These are phyloP conservation scores for Myathropa florea DNA, from an alignment of 2,888 invertebrate genomes.

Conservation along the genomic window DNA sequence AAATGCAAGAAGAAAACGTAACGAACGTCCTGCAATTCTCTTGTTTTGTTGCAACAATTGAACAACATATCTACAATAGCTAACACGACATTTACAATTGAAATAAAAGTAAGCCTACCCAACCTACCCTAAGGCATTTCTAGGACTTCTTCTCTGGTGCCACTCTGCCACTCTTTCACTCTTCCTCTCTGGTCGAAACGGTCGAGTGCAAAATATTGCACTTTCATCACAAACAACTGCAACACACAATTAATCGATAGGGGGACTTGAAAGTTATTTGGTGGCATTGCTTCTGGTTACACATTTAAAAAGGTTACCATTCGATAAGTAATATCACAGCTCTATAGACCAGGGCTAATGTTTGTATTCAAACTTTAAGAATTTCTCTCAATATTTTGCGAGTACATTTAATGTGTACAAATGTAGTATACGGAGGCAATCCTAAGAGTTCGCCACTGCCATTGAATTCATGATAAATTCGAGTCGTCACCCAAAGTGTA, in stretches of 20 bases:
- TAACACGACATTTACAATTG: conserved; percentile 58
- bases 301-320: too few species aligned
- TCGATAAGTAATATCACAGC: too few species aligned
- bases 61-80: conserved; percentile 45
- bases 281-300: neutral
- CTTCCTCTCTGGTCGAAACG: conserved; percentile 10
- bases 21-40: conserved; percentile 34
- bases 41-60: conserved; percentile 63
- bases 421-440: too few species aligned
- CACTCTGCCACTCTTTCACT: neutral
- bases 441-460: too few species aligned
- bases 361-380: too few species aligned
- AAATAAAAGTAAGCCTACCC: conserved; percentile 59
- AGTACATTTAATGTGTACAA: too few species aligned
- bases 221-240: conserved; percentile 9
- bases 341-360: too few species aligned
- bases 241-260: conserved; percentile 4
- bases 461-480: too few species aligned
- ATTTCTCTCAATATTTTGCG: too few species aligned
- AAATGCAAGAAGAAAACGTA: neutral
- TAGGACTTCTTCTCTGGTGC: conserved; percentile 64
- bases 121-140: conserved; percentile 64
- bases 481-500: too few species aligned
- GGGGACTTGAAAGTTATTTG: neutral
- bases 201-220: conserved; percentile 50